Percentiles rank a stretch among this genome's conserved stretches.
These are phyloP conservation scores for Gymnocephalus cernua DNA, from an alignment of 2,113 vertebrate genomes.

Conservation along the genomic window DNA sequence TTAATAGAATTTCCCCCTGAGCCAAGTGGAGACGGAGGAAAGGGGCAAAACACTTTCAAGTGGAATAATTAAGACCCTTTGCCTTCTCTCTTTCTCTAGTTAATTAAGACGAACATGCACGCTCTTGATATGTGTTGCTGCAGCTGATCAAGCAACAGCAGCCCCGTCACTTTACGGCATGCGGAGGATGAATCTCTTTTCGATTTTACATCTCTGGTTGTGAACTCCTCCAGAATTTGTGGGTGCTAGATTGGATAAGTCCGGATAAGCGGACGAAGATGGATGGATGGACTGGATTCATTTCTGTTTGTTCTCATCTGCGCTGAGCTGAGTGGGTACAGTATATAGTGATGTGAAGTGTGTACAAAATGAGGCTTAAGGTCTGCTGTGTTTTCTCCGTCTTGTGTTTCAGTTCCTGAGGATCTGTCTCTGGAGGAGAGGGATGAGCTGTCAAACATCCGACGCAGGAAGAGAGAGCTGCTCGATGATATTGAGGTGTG, in stretches of 20 bases:
- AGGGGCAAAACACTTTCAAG: constrained; percentile 66
- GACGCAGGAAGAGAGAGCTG: constrained; percentile 95
- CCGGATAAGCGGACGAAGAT: too few species aligned
- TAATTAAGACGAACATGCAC: constrained; percentile 68
- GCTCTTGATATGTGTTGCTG: constrained; percentile 45
- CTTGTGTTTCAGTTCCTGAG: constrained; percentile 89
- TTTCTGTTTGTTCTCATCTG: constrained; percentile 4
- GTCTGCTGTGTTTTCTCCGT: constrained; percentile 45
- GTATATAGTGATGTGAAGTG: not conserved
- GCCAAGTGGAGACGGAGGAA: constrained; percentile 46
- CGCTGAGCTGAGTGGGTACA: not conserved
- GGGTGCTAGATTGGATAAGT: constrained; percentile 4
- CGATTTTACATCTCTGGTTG: constrained; percentile 5
- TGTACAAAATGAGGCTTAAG: constrained; percentile 17
- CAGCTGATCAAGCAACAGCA: constrained; percentile 29
- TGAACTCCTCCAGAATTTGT: not conserved
- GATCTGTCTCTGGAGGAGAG: constrained; percentile 95
- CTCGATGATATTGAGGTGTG: constrained; percentile 96
- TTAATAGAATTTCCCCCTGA: constrained; percentile 67
- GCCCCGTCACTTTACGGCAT: not conserved
- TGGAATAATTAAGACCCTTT: constrained; percentile 72
- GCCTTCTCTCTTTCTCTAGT: constrained; percentile 50
- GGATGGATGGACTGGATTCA: not conserved
- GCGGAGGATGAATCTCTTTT: constrained; percentile 3
- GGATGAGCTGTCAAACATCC: constrained; percentile 95